Evolutionary conservation across 1,140 invertebrate genomes (phyloP), one percentile per base, ranked within the genome.

Genomic region (Drosophila jambulina): DNA sequence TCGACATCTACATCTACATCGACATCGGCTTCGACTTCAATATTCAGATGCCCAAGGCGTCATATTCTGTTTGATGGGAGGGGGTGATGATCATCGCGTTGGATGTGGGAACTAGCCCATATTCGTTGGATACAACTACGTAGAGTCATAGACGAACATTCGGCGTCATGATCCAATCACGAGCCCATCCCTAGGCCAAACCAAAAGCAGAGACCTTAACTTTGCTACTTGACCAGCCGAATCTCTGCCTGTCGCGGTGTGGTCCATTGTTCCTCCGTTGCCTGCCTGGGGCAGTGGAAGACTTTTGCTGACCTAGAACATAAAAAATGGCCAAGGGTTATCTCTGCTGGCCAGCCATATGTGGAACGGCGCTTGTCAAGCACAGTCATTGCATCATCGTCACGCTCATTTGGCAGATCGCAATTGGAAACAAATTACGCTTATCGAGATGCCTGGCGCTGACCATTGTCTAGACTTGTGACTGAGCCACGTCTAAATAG

Each of bases 401-500:
- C 32, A 4, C 27, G 38, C 43, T 59, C 77, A 77, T 58, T 59
- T 42, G 80, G 69, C 19, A 23, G 7, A 71, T 72, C 46, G 42
- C 69, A 78, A 82, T 87, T 75, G 54, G 51, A 57, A 34, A 77
- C 38, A 63, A 65, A 76, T 65, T 67, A 70, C 48, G 63, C 48
- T 53, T 75, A 83, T 80, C 80, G 63, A 68, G 77, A 91, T 86
- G 72, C 87, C 74, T 72, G 82, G 42, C 72, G 62, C 67, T 74
- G 62, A 49, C 75, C 75, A 82, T 91, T 91, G 91, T 91, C 91
- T 91, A 91, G 91, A 90, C 91, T 84, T 91, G 90, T 91, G 75
- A 91, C 82, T 87, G 86, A 91, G 82, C 76, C 58, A 38, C 34
- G 85, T 82, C 82, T 84, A 91, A 91, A 91, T 84, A 78, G 75